These are phyloP conservation scores for Cryptocheilus praepositus DNA, from an alignment of 2,888 invertebrate genomes.

Conservation along the genomic window DNA sequence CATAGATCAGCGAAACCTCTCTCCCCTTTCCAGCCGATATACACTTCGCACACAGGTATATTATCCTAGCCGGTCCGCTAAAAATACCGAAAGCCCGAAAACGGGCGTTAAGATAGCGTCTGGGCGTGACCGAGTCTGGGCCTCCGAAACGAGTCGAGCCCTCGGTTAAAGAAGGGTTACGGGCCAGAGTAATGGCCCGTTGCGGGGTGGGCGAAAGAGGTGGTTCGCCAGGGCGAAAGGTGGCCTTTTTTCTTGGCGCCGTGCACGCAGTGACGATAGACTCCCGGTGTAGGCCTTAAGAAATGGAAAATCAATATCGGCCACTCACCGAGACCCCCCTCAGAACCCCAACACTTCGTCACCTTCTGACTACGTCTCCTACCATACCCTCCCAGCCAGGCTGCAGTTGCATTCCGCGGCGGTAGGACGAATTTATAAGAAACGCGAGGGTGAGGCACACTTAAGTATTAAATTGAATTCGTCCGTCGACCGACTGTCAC, in stretches of 20 bases:
- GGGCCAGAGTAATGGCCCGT: slow-evolving; percentile 57
- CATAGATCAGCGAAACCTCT: slow-evolving; percentile 49
- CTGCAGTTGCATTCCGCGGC: slow-evolving; percentile 2
- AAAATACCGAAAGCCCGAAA: slow-evolving; percentile 61
- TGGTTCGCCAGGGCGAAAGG: not conserved
- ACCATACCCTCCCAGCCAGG: not conserved
- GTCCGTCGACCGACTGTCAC: not conserved
- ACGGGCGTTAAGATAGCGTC: slow-evolving; percentile 60
- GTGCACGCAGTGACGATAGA: slow-evolving; percentile 48
- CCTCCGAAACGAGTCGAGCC: slow-evolving; percentile 26
- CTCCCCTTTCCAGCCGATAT: not conserved
- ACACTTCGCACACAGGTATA: slow-evolving; percentile 48
- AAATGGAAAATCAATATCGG: slow-evolving; percentile 58
- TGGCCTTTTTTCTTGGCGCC: slow-evolving; percentile 20
- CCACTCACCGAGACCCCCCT: slow-evolving; percentile 29
- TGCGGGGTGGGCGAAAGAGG: slow-evolving; percentile 11
- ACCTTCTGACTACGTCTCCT: too few relatives aligned
- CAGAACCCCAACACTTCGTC: not conserved
- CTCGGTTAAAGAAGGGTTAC: slow-evolving; percentile 62
- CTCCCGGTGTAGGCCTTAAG: slow-evolving; percentile 43
- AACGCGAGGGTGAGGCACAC: not conserved
- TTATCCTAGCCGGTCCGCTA: slow-evolving; percentile 50
- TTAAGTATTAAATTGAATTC: slow-evolving; percentile 37
- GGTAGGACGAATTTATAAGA: not conserved
- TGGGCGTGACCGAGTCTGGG: slow-evolving; percentile 61